Evolutionary conservation across 1,140 invertebrate species (phyloP).

Genomic region (Diabrotica undecimpunctata): DNA sequence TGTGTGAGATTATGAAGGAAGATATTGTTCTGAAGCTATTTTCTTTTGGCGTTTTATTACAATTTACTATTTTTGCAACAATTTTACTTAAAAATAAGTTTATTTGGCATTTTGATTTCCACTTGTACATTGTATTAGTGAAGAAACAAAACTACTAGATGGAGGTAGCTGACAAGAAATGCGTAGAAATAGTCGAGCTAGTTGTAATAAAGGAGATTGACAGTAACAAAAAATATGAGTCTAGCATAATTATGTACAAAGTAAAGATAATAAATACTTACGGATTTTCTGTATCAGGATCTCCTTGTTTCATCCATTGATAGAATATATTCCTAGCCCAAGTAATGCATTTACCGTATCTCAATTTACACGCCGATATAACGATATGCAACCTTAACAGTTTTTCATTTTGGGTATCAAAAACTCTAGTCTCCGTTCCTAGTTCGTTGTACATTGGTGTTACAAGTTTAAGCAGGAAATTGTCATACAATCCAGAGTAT

Average conservation of each 20-base stretch:
- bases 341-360: conserved; percentile 35
- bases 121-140: no score
- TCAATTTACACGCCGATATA: conserved; percentile 34
- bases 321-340: conserved; percentile 36
- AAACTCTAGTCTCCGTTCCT: conserved; percentile 28
- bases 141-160: no score
- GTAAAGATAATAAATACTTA: conserved; percentile 23
- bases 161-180: no score
- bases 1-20: no score
- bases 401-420: conserved; percentile 39
- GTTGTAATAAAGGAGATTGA: no score
- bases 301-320: conserved; percentile 35
- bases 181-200: no score
- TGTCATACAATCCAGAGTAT: conserved; percentile 38
- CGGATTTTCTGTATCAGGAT: conserved; percentile 38
- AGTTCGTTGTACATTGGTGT: conserved; percentile 36
- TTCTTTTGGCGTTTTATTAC: no score
- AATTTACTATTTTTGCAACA: no score
- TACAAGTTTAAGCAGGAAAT: conserved; percentile 38
- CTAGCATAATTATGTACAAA: neutral
- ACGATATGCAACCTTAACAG: conserved; percentile 34
- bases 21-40: no score
- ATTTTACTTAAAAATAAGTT: no score
- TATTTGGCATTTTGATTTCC: no score
- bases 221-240: neutral